phyloP scores from a whole-genome alignment of 2,113 vertebrate species.

The Mormoops blainvillei region DNA sequence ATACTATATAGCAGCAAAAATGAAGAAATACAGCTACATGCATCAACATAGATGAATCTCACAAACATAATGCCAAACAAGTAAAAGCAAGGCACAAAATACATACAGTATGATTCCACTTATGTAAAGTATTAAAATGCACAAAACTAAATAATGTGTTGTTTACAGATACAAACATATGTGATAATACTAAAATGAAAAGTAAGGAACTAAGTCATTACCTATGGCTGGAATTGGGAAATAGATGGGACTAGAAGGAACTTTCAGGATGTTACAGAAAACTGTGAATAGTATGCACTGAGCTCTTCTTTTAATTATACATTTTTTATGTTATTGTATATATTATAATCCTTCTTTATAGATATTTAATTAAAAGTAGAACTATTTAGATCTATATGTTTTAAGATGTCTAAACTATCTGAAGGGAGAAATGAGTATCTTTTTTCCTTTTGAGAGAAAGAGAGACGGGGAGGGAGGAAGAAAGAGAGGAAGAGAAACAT shows the following conservation, averaged over 20 bases:
- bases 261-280: not conserved
- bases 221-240: not conserved
- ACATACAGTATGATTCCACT: not conserved
- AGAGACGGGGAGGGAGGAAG: no score
- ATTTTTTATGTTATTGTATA: not conserved
- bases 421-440: not conserved
- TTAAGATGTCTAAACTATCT: not conserved
- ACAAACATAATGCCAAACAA: not conserved
- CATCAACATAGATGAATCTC: not conserved
- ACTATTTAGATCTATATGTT: not conserved
- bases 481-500: no score
- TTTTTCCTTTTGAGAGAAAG: not conserved
- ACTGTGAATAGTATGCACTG: not conserved
- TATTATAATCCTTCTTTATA: not conserved
- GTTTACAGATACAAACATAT: not conserved
- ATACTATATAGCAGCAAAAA: not conserved
- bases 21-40: not conserved
- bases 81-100: not conserved
- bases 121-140: not conserved
- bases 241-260: not conserved
- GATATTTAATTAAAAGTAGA: constrained; percentile 4
- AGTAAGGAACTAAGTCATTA: not conserved
- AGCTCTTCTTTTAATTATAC: not conserved
- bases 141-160: not conserved
- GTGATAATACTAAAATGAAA: not conserved